Evolutionary conservation across 1,140 invertebrate genomes (phyloP), one percentile per base, ranked within the genome.

Genomic region (Drosophila sulfurigaster): DNA sequence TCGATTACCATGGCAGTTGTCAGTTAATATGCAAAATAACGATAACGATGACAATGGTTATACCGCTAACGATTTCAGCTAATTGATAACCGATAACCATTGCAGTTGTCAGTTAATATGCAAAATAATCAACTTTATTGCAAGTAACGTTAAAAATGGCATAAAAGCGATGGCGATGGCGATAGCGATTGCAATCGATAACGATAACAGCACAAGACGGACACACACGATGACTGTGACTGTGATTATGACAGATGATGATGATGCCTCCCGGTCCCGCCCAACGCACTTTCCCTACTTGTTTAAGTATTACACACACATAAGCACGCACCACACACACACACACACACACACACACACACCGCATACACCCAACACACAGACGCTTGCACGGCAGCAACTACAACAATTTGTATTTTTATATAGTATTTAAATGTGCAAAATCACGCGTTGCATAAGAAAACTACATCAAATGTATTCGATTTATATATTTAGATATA

Each of bases 371-470:
- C 20, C 20, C 20, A 25, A 25, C 48, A 63, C 51, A 60, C 62
- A 79, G 43, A 63, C 56, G 71, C 30, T 63, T 49, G 64, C 75
- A 81, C 66, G 59, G 57, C 49, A 70, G 54, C 67, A 73, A 79
- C 58, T 62, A 60, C 38, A 74, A 79, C 76, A 83, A 87, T 74
- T 76, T 87, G 83, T 87, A 88, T 87, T 87, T 85, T 82, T 87
- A 82, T 80, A 87, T 78, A 87, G 83, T 87, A 87, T 87, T 87
- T 83, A 62, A 65, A 59, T 71, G 75, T 73, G 56, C 56, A 81
- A 54, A 54, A 72, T 51, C 62, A 74, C 58, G 74, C 51, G 70
- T 62, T 80, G 71, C 68, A 63, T 63, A 20, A 25, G 20, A 25
- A 65, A 78, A 66, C 60, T 75, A 75, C 76, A 78, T 75, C 15